phyloP scores from a whole-genome alignment of 2,113 vertebrate genomes.

The Antennarius striatus region DNA sequence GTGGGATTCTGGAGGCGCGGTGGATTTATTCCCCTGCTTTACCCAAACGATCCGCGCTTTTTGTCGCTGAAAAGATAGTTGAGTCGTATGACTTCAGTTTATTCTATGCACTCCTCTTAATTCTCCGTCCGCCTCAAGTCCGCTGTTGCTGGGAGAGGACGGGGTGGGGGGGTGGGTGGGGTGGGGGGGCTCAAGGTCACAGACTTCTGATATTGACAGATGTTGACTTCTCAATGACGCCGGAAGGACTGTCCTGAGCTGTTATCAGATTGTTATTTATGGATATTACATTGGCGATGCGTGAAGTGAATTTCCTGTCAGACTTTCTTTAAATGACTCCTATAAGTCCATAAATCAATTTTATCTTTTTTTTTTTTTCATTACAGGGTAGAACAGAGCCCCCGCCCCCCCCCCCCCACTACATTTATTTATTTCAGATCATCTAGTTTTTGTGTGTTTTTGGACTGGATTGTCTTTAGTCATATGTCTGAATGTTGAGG shows the following conservation, averaged over 20 bases:
- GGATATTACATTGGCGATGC: not conserved
- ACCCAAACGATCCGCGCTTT: not conserved
- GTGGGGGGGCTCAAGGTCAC: slow-evolving; percentile 63
- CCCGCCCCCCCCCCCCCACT: no score
- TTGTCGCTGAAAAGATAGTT: slow-evolving; percentile 48
- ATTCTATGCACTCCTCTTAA: not conserved
- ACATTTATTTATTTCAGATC: no score
- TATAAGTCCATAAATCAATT: no score
- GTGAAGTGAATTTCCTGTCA: no score
- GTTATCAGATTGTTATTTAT: not conserved
- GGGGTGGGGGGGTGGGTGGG: not conserved
- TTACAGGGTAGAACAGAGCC: no score
- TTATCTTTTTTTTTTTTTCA: no score
- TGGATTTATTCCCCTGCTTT: not conserved
- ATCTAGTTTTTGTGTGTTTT: no score
- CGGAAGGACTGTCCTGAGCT: not conserved
- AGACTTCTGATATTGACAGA: slow-evolving; percentile 38
- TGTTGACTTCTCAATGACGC: slow-evolving; percentile 24
- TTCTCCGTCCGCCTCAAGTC: not conserved
- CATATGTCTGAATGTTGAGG: no score
- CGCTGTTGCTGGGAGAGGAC: slow-evolving; percentile 6
- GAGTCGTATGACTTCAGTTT: slow-evolving; percentile 30
- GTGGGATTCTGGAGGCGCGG: no score
- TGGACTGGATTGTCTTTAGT: no score
- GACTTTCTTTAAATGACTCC: no score